Base-by-base conservation (phyloP, 2,888 invertebrate species). In the Caenorhabditis imperialis region DNA sequence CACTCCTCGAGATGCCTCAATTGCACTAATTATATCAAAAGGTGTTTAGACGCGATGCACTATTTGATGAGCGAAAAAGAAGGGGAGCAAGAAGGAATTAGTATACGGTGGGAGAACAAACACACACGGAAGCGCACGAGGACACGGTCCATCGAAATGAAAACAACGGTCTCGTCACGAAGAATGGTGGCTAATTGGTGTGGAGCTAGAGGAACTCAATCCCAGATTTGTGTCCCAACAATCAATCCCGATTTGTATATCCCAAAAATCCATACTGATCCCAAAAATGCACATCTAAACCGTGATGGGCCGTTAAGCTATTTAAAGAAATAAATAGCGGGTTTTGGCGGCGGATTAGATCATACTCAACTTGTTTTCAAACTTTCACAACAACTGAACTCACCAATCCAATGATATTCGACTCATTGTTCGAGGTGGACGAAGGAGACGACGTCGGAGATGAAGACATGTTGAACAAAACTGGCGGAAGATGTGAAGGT, bases 131-230 rank as follows among this genome's bases (percentile, higher is more conserved):
- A 37, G n/a, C 20, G 35, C 30, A 12, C 20, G 30, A 27, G 53
- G 62, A 53, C 62, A 62, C 53, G 62, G 62, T 53, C 53, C 53
- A 25, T 62, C 25, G 38, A 38, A 51, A 37, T 38, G 38, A 51
- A 51, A 23, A 51, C 25, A 51, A 51, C 16, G n/a, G 30, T 30
- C 7, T 30, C 6, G 30, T 30, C 10, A 30, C 10, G 10, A 30
- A 30, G 30, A 30, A 30, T 7, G n/a, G n/a, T n/a, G n/a, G n/a
- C n/a, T n/a, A n/a, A n/a, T n/a, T n/a, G n/a, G n/a, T n/a, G n/a
- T n/a, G n/a, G n/a, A n/a, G n/a, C n/a, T n/a, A n/a, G n/a, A n/a
- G n/a, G n/a, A n/a, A n/a, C n/a, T n/a, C n/a, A n/a, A n/a, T n/a
- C n/a, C n/a, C n/a, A n/a, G n/a, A n/a, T n/a, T n/a, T 30, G 6